Evolutionary conservation across 1,140 invertebrate genomes (phyloP).

Genomic region (Drosophila triauraria): DNA sequence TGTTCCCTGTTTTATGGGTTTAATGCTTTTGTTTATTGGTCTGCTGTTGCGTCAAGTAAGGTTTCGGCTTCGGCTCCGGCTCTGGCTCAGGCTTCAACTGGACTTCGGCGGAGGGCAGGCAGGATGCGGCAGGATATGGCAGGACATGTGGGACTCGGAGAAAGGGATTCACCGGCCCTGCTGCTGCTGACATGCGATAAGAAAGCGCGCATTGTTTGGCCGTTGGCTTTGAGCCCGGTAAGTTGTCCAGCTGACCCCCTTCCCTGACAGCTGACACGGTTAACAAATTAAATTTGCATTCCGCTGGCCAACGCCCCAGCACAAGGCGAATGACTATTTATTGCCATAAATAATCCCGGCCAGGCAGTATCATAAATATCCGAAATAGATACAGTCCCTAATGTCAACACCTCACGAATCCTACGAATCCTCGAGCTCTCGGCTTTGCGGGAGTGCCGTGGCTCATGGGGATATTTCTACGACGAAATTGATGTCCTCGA

Average conservation of each 20-base stretch:
- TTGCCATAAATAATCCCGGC: slow-evolving; percentile 58
- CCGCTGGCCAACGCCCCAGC: slow-evolving; percentile 21
- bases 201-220: slow-evolving; percentile 67
- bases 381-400: slow-evolving; percentile 40
- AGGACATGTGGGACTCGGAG: slow-evolving; percentile 34
- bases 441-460: slow-evolving; percentile 15
- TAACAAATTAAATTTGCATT: slow-evolving; percentile 68
- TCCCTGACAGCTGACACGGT: slow-evolving; percentile 32
- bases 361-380: slow-evolving; percentile 61
- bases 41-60: slow-evolving; percentile 70
- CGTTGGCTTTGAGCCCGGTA: slow-evolving; percentile 31
- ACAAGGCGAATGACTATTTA: slow-evolving; percentile 33
- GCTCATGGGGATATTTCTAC: slow-evolving; percentile 19
- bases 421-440: slow-evolving; percentile 23
- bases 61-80: slow-evolving; percentile 28
- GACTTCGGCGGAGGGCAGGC: slow-evolving; percentile 10
- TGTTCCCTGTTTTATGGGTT: slow-evolving; percentile 82
- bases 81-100: slow-evolving; percentile 14
- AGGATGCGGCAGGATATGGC: slow-evolving; percentile 34
- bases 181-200: slow-evolving; percentile 71
- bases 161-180: slow-evolving; percentile 6
- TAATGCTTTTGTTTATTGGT: slow-evolving; percentile 84
- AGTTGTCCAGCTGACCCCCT: slow-evolving; percentile 17
- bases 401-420: slow-evolving; percentile 61
- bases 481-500: slow-evolving; percentile 57